phyloP scores from a whole-genome alignment of 1,140 invertebrate genomes.

The Nebria ingens region DNA sequence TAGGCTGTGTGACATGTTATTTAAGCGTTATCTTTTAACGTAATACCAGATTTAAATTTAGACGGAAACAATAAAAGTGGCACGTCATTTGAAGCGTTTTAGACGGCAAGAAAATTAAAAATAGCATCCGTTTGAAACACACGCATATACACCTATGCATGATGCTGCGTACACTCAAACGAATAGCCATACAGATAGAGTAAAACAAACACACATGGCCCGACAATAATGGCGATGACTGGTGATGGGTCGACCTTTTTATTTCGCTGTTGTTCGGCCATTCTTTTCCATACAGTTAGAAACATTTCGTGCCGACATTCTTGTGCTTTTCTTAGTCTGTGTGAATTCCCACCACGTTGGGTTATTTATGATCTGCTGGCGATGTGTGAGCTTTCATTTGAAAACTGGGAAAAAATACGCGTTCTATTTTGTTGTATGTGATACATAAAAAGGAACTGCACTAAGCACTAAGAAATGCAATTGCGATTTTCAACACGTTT shows the following conservation, averaged over 20 bases:
- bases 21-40: too few species aligned
- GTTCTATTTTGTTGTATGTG: too few species aligned
- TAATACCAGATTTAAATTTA: not conserved
- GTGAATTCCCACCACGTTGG: not conserved
- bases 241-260: constrained; percentile 1
- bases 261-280: not conserved
- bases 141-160: not conserved
- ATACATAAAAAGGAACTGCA: too few species aligned
- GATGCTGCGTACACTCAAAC: not conserved
- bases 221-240: not conserved
- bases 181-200: not conserved
- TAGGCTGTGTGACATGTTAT: too few species aligned
- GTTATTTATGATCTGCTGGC: constrained; percentile 3
- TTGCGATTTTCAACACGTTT: too few species aligned
- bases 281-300: constrained; percentile 1
- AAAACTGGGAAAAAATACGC: too few species aligned
- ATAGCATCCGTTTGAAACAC: not conserved
- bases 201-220: not conserved
- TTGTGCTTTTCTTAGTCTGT: not conserved
- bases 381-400: not conserved
- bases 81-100: not conserved
- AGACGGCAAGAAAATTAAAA: not conserved
- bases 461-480: too few species aligned
- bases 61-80: not conserved
- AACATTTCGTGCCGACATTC: not conserved